Evolutionary conservation across 2,113 vertebrate genomes (phyloP), one percentile per base, ranked within the genome.

Genomic region (Semnornis frantzii): DNA sequence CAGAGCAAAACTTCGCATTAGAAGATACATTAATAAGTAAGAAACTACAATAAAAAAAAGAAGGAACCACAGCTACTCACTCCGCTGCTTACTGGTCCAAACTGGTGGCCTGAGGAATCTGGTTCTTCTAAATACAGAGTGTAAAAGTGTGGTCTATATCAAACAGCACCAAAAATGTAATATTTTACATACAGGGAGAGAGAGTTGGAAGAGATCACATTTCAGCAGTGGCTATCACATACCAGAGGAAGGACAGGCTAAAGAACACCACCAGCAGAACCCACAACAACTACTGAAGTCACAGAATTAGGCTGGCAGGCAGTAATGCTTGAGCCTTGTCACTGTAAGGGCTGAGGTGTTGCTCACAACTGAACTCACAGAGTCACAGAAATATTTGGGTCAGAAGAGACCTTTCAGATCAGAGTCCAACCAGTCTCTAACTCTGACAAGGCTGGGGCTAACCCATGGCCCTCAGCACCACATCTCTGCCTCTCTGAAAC

Each of bases 111-210:
- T 10, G 99, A 91, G 68, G 93, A 64, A 98, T 99, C 99, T 64
- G 99, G 99, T 97, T 99, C 99, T 48, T 99, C 98, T 97, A 99
- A 97, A 98, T 99, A 99, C 97, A 99, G 96, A 97, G 99, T 99
- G 98, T 98, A 99, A 97, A 99, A 98, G 97, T 99, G 98, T 94
- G 99, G 99, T 98, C 99, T 99, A 97, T 98, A 98, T 98, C 98
- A 98, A 98, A 98, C 98, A 97, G 98, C 96, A 98, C 95, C 98
- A 98, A 98, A 96, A 98, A 98, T 94, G 97, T 98, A 98, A 98
- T 97, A 97, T 98, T 98, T 98, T 98, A 97, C 54, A 96, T 97
- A 98, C 92, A 98, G 28, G 97, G 96, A 97, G 93, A 97, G 82
- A 97, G 82, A 97, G 81, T 95, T 94, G 68, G 75, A 84, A 97